These are phyloP conservation scores for Oscheius sp. DNA, from an alignment of 2,888 invertebrate species.

Conservation along the genomic window DNA sequence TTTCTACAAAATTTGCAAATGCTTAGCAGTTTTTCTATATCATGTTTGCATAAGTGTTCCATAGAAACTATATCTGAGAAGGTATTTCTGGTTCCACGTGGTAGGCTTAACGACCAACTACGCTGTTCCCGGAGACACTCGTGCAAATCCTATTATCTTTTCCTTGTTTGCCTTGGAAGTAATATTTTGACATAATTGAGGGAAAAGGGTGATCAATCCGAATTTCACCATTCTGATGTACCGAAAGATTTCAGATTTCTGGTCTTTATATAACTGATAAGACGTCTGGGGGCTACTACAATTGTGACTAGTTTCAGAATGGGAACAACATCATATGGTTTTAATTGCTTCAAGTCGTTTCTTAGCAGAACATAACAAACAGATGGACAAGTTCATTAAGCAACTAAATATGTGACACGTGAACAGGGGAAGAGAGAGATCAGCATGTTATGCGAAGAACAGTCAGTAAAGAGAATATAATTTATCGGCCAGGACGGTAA, in stretches of 20 bases:
- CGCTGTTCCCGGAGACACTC: conserved; percentile 10
- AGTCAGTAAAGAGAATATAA: background rate
- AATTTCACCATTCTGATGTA: background rate
- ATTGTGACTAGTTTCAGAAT: too few species aligned
- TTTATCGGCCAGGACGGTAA: conserved; percentile 27
- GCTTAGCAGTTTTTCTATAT: background rate
- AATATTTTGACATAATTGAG: background rate
- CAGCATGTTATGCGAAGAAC: background rate
- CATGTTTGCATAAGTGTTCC: background rate
- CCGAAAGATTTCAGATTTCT: too few species aligned
- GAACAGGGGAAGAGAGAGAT: conserved; percentile 15
- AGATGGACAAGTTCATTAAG: conserved; percentile 9
- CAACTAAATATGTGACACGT: conserved; percentile 22
- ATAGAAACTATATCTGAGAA: too few species aligned
- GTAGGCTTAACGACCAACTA: conserved; percentile 4
- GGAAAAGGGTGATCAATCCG: background rate
- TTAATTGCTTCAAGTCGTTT: conserved; percentile 3
- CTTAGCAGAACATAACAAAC: conserved; percentile 28
- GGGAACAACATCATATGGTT: too few species aligned
- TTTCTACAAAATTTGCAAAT: too few species aligned
- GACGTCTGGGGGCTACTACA: too few species aligned
- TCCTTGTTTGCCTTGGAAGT: conserved; percentile 10
- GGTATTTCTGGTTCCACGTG: background rate
- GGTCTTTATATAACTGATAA: too few species aligned
- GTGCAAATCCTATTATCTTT: conserved; percentile 18